Conservation (phyloP, 1,140 invertebrate species). For the Pogonus chalceus region DNA sequence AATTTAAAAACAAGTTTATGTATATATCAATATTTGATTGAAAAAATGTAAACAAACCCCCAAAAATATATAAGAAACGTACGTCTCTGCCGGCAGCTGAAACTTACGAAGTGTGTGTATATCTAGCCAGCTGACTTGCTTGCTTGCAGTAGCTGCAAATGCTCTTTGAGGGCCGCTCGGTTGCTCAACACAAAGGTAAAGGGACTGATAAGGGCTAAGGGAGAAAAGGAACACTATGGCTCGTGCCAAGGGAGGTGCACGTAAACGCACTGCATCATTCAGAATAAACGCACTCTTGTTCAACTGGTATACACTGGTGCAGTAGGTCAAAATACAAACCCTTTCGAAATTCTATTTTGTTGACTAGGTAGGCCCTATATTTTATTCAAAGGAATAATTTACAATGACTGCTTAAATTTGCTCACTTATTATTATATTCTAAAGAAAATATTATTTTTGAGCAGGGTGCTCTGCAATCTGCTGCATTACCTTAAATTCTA, state of each 20-base stretch:
- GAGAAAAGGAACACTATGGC: background rate
- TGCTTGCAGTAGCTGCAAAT: background rate
- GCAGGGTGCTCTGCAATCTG: too few relatives aligned
- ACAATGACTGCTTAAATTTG: too few relatives aligned
- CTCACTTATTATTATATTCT: too few relatives aligned
- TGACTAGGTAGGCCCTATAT: too few relatives aligned
- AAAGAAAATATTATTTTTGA: too few relatives aligned
- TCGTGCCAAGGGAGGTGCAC: background rate
- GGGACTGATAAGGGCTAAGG: background rate
- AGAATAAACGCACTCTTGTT: too few relatives aligned
- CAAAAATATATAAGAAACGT: background rate
- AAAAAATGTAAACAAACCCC: background rate
- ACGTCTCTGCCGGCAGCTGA: background rate
- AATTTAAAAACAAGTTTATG: too few relatives aligned
- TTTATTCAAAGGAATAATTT: too few relatives aligned
- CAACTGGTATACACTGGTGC: too few relatives aligned
- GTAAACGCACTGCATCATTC: background rate
- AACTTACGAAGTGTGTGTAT: background rate
- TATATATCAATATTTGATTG: too few relatives aligned
- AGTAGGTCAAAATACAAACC: background rate
- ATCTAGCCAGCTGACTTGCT: background rate
- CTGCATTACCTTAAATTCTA: too few relatives aligned
- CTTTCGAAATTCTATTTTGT: too few relatives aligned
- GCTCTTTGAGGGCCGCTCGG: background rate
- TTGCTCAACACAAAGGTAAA: background rate